Conservation (phyloP, 1,140 invertebrate genomes). For the Pseudomyrmex gracilis region DNA sequence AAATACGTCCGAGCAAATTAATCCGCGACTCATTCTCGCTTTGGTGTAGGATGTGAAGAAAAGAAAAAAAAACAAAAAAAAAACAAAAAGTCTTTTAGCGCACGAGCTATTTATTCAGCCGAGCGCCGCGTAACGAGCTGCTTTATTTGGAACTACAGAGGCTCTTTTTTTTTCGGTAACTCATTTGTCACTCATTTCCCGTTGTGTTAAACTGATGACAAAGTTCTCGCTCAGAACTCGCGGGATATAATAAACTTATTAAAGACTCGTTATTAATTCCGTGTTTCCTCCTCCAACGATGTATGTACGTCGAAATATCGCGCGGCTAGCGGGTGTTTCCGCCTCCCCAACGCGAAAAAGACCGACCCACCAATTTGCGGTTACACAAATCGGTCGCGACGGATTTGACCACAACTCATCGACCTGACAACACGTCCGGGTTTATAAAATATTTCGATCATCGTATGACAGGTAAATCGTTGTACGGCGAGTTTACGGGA, state of each 20-base stretch:
- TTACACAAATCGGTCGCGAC: conserved; percentile 26
- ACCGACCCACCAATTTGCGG: conserved; percentile 25
- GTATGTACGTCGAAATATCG: neutral
- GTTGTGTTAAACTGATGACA: too few relatives aligned
- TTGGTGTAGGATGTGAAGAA: neutral
- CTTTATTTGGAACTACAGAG: conserved; percentile 26
- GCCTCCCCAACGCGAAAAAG: conserved; percentile 5
- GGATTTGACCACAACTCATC: conserved; percentile 42
- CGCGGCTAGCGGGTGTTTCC: neutral
- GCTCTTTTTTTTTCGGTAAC: conserved; percentile 32
- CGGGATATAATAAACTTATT: conserved; percentile 27
- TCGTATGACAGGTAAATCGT: conserved; percentile 39
- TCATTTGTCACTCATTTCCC: neutral
- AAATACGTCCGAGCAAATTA: conserved; percentile 6
- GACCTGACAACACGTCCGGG: conserved; percentile 21
- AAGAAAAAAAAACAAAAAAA: neutral
- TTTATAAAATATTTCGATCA: conserved; percentile 59
- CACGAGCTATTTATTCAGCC: neutral
- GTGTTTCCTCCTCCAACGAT: too few relatives aligned
- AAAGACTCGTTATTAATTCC: conserved; percentile 36
- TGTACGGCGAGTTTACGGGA: neutral
- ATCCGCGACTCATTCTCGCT: conserved; percentile 10
- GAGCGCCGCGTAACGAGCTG: conserved; percentile 1
- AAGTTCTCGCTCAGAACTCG: neutral
- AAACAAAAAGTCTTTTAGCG: neutral